A percentile compares a stretch with the other conserved stretches of the same genome.
phyloP scores from a whole-genome alignment of 2,888 invertebrate genomes.

The Spodoptera exigua region DNA sequence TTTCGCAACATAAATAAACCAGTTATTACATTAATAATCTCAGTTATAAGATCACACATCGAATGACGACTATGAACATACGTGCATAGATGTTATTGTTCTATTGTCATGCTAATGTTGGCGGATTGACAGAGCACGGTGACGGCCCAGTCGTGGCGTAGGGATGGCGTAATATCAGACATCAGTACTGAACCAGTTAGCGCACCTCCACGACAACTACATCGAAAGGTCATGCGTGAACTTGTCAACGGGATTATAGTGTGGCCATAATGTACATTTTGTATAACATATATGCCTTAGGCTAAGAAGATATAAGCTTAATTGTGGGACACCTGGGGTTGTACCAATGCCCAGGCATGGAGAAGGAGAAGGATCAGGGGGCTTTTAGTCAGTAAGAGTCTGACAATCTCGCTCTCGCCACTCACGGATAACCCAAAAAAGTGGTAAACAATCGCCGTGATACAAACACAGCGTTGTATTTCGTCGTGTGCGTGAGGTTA shows the following conservation, averaged over 20 bases:
- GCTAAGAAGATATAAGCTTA: too few species aligned
- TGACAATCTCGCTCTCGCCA: too few species aligned
- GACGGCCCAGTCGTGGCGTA: constrained; percentile 68
- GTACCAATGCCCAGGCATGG: too few species aligned
- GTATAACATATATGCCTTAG: neutral
- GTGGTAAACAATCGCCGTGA: too few species aligned
- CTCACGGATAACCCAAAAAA: too few species aligned
- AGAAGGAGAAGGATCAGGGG: too few species aligned
- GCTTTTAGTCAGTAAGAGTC: too few species aligned
- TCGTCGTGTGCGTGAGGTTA: too few species aligned
- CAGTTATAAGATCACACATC: constrained; percentile 29
- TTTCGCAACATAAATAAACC: too few species aligned
- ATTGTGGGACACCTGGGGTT: too few species aligned
- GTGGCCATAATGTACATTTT: constrained; percentile 11
- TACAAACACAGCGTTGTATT: too few species aligned
- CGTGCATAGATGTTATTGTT: constrained; percentile 70
- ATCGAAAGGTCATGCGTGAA: constrained; percentile 65
- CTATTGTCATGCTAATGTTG: constrained; percentile 83
- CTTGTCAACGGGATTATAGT: constrained; percentile 42
- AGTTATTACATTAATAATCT: neutral
- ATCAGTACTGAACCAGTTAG: constrained; percentile 61
- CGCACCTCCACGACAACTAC: constrained; percentile 54
- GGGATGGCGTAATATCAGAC: constrained; percentile 61
- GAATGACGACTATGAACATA: constrained; percentile 50
- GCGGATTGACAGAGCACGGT: constrained; percentile 79